These are phyloP conservation scores for Petrosia ficiformis DNA, from an alignment of 37 sponge, comb jelly and placozoan species.

Conservation along the genomic window DNA sequence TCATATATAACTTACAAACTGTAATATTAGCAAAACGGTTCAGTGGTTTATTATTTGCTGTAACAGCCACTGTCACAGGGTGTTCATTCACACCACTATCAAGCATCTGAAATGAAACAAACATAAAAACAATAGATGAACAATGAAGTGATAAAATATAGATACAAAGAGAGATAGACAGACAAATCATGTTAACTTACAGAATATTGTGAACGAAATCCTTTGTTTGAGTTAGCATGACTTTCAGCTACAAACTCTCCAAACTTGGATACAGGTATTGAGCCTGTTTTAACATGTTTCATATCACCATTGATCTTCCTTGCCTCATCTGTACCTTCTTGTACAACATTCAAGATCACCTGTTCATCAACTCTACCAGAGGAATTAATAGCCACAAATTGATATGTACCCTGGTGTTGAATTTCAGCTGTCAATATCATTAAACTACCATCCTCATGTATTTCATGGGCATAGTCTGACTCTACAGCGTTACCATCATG, in stretches of 20 bases:
- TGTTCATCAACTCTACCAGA: conserved; percentile 13
- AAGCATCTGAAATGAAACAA: not conserved
- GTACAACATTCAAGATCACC: not conserved
- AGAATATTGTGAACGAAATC: conserved; percentile 21
- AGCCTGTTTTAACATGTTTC: not conserved
- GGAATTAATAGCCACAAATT: conserved; percentile 25
- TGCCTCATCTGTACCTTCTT: not conserved
- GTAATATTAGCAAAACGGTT: conserved; percentile 62
- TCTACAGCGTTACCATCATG: conserved; percentile 7
- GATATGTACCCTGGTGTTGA: conserved; percentile 36
- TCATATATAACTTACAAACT: conserved; percentile 35
- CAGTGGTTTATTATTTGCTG: not conserved
- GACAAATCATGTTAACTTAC: no score
- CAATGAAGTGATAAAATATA: not conserved
- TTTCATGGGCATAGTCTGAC: conserved; percentile 29
- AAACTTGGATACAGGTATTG: conserved; percentile 29
- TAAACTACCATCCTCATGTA: conserved; percentile 25
- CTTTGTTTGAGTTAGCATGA: conserved; percentile 36
- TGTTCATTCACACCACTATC: conserved; percentile 5
- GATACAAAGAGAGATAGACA: not conserved
- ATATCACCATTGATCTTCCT: not conserved
- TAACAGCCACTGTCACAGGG: conserved; percentile 8
- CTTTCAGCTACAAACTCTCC: conserved; percentile 23
- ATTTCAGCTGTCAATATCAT: conserved; percentile 22
- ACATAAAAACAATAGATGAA: no score